Base-by-base conservation (phyloP, 2,797 vertebrate genomes). In the Numenius phaeopus region DNA sequence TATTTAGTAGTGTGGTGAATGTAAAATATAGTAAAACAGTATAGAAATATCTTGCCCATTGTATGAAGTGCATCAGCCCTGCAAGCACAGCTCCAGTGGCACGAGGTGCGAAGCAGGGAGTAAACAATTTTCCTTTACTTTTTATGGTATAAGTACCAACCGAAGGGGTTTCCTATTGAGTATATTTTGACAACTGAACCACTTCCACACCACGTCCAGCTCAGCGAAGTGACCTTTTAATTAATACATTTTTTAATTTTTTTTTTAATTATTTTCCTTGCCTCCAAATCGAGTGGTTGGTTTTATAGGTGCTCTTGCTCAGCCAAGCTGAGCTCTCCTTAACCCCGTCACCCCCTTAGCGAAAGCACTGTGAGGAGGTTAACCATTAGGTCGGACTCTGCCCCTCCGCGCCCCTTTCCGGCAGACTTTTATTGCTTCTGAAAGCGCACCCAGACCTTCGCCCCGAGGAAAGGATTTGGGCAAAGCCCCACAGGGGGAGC, bases 21-120 rank as follows among this genome's bases (percentile, higher is more conserved):
- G 98, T 98, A 98, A 98, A 98, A 98, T 98, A 97, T 95, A 98
- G 98, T 95, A 96, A 96, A 96, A 97, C 4, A 30, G 94, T 97
- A 97, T 94, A 95, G 80, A 92, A 92, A 83, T 90, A 87, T 58
- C 78, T 94, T 96, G 93, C 91, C 96, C 89, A 44, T 85, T 92
- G 76, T 92, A 94, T 95, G 94, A 97, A 98, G 77, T 95, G 58
- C 83, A 93, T 89, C 90, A 95, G 90, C 90, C 90, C 91, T 94
- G 87, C 73, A 83, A 65, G 91, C 67, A 73, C 44, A 62, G 40
- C 64, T 87, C 92, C 18, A 27, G 34, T 91, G 95, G 92, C 87
- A 80, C 26, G 42, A 96, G 79, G 77, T 96, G 94, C 75, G 40
- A 95, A 97, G 83, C 95, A 93, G 87, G 27, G 83, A 95, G 55